phyloP scores from a whole-genome alignment of 2,888 invertebrate species.

The Drosophila buzzatii region DNA sequence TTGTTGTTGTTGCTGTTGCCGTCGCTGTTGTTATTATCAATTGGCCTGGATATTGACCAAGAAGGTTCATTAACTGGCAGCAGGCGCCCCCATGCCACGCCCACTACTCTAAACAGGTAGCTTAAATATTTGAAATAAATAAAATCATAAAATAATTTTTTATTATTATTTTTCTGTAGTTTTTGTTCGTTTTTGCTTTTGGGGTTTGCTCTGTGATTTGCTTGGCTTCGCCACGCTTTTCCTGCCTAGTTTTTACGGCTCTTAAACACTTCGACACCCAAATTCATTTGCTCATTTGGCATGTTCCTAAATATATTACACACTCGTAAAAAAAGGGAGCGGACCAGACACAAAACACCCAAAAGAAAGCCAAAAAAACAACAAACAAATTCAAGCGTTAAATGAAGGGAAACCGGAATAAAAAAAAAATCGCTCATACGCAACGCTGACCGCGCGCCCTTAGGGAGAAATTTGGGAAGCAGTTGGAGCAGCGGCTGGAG shows the following conservation, averaged over 20 bases:
- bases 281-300: slow-evolving; percentile 58
- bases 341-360: neutral
- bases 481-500: neutral
- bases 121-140: slow-evolving; percentile 40
- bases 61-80: slow-evolving; percentile 39
- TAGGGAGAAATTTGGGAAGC: slow-evolving; percentile 2
- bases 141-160: slow-evolving; percentile 2
- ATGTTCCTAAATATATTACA: slow-evolving; percentile 19
- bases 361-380: neutral
- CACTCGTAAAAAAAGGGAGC: slow-evolving; percentile 41
- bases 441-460: slow-evolving; percentile 30
- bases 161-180: neutral
- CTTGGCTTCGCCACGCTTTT: slow-evolving; percentile 26
- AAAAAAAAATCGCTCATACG: slow-evolving; percentile 71
- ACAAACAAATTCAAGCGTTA: slow-evolving; percentile 13
- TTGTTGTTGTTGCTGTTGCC: slow-evolving; percentile 6
- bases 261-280: slow-evolving; percentile 49
- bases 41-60: slow-evolving; percentile 66
- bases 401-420: slow-evolving; percentile 12
- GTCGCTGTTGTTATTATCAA: slow-evolving; percentile 15
- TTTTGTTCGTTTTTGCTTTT: slow-evolving; percentile 18
- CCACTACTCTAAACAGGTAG: slow-evolving; percentile 12
- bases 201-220: slow-evolving; percentile 34
- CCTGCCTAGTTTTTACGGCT: slow-evolving; percentile 5
- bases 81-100: slow-evolving; percentile 9